Evolutionary conservation across 1,140 invertebrate species (phyloP).

Genomic region (Drosophila pseudoananassae): DNA sequence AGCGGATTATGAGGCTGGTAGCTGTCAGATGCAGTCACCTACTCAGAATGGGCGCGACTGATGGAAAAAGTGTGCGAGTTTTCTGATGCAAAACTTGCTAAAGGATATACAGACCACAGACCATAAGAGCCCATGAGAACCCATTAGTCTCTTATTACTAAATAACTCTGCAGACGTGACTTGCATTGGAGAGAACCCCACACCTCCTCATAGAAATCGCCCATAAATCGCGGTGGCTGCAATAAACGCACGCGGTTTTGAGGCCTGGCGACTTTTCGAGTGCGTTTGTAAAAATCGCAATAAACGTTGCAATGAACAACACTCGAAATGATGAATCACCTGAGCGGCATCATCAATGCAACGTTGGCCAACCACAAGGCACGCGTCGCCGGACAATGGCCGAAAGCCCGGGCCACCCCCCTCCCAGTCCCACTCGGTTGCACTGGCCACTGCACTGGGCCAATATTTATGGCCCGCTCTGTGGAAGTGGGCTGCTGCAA

Average conservation of each 20-base stretch:
- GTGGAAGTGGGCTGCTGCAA: conserved; percentile 38
- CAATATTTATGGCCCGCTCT: conserved; percentile 58
- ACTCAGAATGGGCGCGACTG: conserved; percentile 31
- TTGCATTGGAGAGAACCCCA: conserved; percentile 15
- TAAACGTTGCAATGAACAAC: conserved; percentile 83
- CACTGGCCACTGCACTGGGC: conserved; percentile 43
- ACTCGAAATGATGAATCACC: conserved; percentile 83
- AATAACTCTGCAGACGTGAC: background rate
- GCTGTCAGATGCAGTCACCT: conserved; percentile 62
- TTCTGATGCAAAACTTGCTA: background rate
- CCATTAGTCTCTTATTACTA: background rate
- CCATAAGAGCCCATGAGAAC: no score
- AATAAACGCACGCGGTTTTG: conserved; percentile 41
- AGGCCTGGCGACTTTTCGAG: conserved; percentile 50
- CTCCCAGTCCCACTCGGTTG: conserved; percentile 4
- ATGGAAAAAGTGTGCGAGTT: background rate
- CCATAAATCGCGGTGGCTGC: conserved; percentile 44
- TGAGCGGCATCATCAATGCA: conserved; percentile 74
- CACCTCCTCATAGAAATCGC: conserved; percentile 1
- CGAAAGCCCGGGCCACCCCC: background rate
- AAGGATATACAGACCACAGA: background rate
- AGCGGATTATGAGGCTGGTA: conserved; percentile 75
- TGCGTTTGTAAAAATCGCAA: conserved; percentile 83
- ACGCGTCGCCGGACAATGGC: conserved; percentile 54
- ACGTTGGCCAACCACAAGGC: conserved; percentile 75